Evolutionary conservation across 2,113 vertebrate genomes (phyloP).

Genomic region (Rhipidura dahli): DNA sequence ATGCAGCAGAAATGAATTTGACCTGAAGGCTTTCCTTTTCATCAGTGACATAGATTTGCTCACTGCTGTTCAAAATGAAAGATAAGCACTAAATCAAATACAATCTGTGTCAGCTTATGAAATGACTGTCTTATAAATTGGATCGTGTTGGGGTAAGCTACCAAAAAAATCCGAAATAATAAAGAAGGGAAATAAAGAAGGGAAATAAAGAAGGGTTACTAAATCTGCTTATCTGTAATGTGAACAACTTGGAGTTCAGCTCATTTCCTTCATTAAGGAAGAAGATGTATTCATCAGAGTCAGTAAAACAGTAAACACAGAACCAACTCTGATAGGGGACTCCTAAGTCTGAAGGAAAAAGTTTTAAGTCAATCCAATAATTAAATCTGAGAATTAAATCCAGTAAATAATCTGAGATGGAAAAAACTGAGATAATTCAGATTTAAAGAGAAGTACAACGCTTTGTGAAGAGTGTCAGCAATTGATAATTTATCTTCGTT

Average conservation of each 20-base stretch:
- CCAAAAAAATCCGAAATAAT: neutral
- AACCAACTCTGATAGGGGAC: neutral
- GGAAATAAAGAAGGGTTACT: neutral
- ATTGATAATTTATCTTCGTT: neutral
- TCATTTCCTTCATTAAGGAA: neutral
- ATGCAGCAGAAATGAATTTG: neutral
- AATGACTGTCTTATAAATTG: neutral
- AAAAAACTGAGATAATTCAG: neutral
- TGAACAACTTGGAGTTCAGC: neutral
- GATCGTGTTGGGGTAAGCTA: neutral
- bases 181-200: neutral
- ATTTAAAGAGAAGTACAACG: neutral
- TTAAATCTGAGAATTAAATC: too few species aligned
- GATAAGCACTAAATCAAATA: neutral
- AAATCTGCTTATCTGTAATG: neutral
- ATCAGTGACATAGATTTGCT: neutral
- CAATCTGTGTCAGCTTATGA: neutral
- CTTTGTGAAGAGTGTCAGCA: neutral
- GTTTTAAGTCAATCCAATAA: neutral
- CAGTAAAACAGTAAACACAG: neutral
- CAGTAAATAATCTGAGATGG: neutral
- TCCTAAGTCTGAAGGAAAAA: neutral
- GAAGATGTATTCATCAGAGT: neutral
- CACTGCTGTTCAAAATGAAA: neutral
- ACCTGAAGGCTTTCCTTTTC: neutral